A percentile compares a stretch with the other conserved stretches of the same genome.
Evolutionary conservation across 2,797 vertebrate genomes (phyloP).

Genomic region (Cossypha niveicapilla): DNA sequence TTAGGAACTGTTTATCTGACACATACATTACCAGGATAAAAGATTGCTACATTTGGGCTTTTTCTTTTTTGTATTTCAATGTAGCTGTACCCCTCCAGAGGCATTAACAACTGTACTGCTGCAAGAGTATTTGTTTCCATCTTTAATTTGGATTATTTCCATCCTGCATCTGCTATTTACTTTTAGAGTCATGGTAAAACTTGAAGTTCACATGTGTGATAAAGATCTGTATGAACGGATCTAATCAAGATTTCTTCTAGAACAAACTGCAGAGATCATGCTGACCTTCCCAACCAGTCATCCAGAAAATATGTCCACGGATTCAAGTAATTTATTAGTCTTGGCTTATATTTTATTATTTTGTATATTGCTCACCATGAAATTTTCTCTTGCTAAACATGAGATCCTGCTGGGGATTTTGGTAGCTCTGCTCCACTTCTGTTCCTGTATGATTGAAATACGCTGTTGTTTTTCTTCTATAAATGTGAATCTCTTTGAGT

Average conservation of each 20-base stretch:
- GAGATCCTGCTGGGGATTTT: slow-evolving; percentile 31
- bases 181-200: neutral
- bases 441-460: neutral
- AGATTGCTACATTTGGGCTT: neutral
- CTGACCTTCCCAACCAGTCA: slow-evolving; percentile 20
- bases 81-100: neutral
- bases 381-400: slow-evolving; percentile 8
- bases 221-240: slow-evolving; percentile 19
- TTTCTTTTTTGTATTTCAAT: neutral
- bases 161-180: slow-evolving; percentile 36
- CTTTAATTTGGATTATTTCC: slow-evolving; percentile 48
- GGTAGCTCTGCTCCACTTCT: neutral
- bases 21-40: neutral
- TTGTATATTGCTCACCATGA: neutral
- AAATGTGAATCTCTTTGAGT: neutral
- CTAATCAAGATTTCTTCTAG: slow-evolving; percentile 50
- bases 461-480: neutral
- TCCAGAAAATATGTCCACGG: slow-evolving; percentile 15
- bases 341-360: slow-evolving; percentile 43
- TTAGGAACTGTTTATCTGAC: slow-evolving; percentile 5
- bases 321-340: slow-evolving; percentile 43
- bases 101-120: neutral
- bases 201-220: slow-evolving; percentile 34
- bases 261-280: slow-evolving; percentile 2
- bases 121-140: slow-evolving; percentile 34